Base-by-base conservation (phyloP, 2,888 invertebrate genomes). In the Lycocerus yunnanus region DNA sequence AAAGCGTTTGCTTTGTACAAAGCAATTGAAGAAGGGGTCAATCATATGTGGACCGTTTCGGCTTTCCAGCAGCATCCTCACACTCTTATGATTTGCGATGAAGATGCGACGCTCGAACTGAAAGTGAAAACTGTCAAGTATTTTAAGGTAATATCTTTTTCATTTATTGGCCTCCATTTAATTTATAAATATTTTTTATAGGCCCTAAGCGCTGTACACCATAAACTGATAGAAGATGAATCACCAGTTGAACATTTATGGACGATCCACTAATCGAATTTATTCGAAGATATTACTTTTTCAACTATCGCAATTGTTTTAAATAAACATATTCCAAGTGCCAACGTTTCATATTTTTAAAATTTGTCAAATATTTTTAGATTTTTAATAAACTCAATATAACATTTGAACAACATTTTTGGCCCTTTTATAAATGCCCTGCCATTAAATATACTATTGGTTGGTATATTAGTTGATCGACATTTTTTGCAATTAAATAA, bases 41-140 rank as follows among this genome's bases (percentile, higher is more conserved):
- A 97, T 89, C 99, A 99, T 88, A 99, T 99, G 99, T 99, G 99
- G 98, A 99, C 99, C 0, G 98, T 99, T 60, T 98, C 97, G 63
- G 98, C 98, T 68, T 98, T 99, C 90, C 99, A 98, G 87, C 96
- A 97, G 87, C 99, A 99, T 88, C 93, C 94, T 66, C 92, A 93
- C 84, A 94, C 98, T 21, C 89, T 98, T 74, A 97, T 99, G 90
- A 91, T 99, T 77, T 98, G 97, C 87, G 99, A 99, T 87, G 99
- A 99, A 88, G 97, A 95, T 88, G 98, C 99, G 78, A 99, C 99
- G 59, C 89, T 97, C 80, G 99, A 99, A 88, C 91, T 99, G 81
- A 92, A 96, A 84, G 98, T 99, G 73, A 98, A 97, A 89, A 99
- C 99, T 78, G 99, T 99, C 81, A 98, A 98, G 89, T 99, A 99